A percentile compares a stretch with the other conserved stretches of the same genome.
Conservation (phyloP, 2,797 vertebrate species). For the Paguma larvata region DNA sequence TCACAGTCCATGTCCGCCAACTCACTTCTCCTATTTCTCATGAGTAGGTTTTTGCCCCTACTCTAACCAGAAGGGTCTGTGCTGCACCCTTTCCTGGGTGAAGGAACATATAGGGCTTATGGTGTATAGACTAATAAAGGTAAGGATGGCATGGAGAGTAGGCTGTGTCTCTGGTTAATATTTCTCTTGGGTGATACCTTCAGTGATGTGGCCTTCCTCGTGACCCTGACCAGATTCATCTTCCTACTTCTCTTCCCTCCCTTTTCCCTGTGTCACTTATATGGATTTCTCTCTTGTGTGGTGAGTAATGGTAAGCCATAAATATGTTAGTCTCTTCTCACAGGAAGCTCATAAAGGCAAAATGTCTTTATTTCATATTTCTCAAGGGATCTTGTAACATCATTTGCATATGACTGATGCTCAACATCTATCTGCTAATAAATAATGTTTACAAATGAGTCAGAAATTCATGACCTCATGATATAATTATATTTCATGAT, state of each 20-base stretch:
- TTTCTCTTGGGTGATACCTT: background rate
- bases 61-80: background rate
- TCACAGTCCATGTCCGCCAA: constrained; percentile 75
- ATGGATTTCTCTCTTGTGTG: background rate
- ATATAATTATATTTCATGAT: constrained; percentile 31
- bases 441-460: constrained; percentile 51
- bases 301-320: background rate
- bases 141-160: background rate
- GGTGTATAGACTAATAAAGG: background rate
- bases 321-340: background rate
- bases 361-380: constrained; percentile 14
- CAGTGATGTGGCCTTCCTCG: background rate
- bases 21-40: constrained; percentile 77
- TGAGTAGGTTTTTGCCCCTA: constrained; percentile 47
- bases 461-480: constrained; percentile 58
- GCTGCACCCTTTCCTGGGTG: background rate
- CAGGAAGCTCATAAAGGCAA: background rate
- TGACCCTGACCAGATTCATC: background rate
- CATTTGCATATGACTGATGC: background rate
- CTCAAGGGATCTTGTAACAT: background rate
- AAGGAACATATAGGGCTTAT: background rate
- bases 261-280: background rate
- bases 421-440: constrained; percentile 60
- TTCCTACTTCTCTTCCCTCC: background rate
- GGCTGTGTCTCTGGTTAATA: background rate